Base-by-base conservation (phyloP, 2,113 vertebrate species). In the Atractosteus spatula region DNA sequence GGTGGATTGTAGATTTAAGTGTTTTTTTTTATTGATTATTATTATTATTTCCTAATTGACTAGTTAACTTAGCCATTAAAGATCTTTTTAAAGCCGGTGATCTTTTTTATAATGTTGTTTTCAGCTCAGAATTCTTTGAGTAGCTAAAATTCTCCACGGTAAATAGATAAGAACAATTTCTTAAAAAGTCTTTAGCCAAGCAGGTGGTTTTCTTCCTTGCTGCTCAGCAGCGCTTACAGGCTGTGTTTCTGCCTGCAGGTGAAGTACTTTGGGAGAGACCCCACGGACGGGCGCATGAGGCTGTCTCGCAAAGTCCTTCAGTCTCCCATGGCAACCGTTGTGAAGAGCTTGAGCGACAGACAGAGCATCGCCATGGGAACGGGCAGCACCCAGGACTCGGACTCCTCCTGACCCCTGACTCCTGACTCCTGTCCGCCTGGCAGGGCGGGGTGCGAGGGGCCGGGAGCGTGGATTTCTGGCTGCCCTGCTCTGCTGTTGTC, bases 241-340 rank as follows among this genome's bases (percentile, higher is more conserved):
- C 70, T 70, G 55, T 41, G 41, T 71, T 78, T 83, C 73, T 77
- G 11, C 69, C n/a, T 0, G 77, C 82, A 99, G 97, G 96, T 99
- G 3, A 99, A 99, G 79, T 99, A 96, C 80, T 99, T 99, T 66
- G 97, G 97, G 62, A 94, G 96, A 2, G 97, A 99, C 80, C 97
- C 97, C 2, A 96, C 94, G 16, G 97, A 99, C 51, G 97, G 97
- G 29, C 92, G 97, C 78, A 98, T 99, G 96, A 93, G 97, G 69
- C 92, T 99, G 14, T 99, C 97, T 0, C 89, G 97, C 0, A 99
- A 99, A 90, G 93, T 99, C 3, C 94, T 99, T 2, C 96, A 94
- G 73, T 91, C 96, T 62, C 94, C 96, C 3, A 92, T 86, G 69
- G 89, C 89, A 7, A 76, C 85, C 3, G 59, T 89, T 0, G 85